Evolutionary conservation across 2,888 invertebrate genomes (phyloP).

Genomic region (Leptarthrus brevirostris): DNA sequence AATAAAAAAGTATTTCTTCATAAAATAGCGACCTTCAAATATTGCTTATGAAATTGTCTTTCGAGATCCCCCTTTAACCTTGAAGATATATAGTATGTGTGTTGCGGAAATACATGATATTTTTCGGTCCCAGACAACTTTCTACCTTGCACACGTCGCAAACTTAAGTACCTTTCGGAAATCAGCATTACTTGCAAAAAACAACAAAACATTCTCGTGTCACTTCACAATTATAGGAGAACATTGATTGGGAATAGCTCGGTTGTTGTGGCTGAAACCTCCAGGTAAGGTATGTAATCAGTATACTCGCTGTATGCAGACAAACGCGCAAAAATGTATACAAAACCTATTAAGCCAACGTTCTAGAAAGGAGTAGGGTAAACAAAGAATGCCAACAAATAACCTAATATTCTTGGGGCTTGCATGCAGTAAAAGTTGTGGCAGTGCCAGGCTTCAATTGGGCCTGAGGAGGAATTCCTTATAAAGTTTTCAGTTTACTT

Average conservation of each 20-base stretch:
- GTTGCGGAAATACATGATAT: background rate
- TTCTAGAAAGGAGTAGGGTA: background rate
- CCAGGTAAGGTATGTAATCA: background rate
- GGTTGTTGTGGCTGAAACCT: background rate
- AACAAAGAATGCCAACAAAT: slow-evolving; percentile 10
- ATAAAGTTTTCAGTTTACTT: slow-evolving; percentile 26
- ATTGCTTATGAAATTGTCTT: too few relatives aligned
- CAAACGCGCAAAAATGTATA: background rate
- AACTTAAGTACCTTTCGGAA: background rate
- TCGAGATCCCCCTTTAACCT: too few relatives aligned
- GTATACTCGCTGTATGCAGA: background rate
- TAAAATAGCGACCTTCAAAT: too few relatives aligned
- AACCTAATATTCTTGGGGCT: slow-evolving; percentile 15
- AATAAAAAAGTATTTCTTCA: too few relatives aligned
- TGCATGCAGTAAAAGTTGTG: slow-evolving; percentile 35
- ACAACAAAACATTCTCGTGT: background rate
- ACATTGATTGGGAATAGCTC: background rate
- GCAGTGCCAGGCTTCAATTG: slow-evolving; percentile 23
- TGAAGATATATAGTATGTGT: too few relatives aligned
- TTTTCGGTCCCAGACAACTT: background rate
- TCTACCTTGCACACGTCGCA: background rate
- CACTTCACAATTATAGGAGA: background rate
- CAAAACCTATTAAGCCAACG: background rate
- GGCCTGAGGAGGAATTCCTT: slow-evolving; percentile 3
- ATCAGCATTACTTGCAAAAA: background rate